Evolutionary conservation across 2,797 vertebrate genomes (phyloP), one percentile per base, ranked within the genome.

Genomic region (Spatula versicolor): DNA sequence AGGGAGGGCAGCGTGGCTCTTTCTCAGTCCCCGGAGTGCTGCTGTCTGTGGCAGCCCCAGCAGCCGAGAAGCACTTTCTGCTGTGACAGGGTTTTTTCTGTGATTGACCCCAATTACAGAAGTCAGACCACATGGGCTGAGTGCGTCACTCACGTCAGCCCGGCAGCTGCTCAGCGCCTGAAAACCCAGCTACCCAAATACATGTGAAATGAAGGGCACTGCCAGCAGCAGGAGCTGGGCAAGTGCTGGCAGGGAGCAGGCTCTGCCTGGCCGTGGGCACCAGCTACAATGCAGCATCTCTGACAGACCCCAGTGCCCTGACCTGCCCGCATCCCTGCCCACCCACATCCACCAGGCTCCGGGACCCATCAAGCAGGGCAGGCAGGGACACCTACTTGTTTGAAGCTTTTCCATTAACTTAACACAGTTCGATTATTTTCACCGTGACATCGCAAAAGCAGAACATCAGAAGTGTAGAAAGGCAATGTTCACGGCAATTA

Each of bases 41-140:
- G 3, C 80, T 41, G 50, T 3, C 86, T 13, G 66, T 26, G 30
- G 14, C 89, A 72, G 76, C 63, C 67, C 83, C 7, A 0, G 84
- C 69, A 22, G 73, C 72, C 1, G 35, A 62, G 43, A 19, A n/a
- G 60, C 67, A 5, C 71, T 92, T 75, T 80, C 37, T 76, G 76
- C 80, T 50, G 83, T 41, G 73, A 35, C 67, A 33, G 78, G 83
- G 37, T 64, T 7, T 86, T 92, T 93, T 69, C 55, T 63, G 60
- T 56, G 63, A 83, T 72, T 95, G 96, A 96, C 95, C 95, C 88
- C 94, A 95, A 94, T 95, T 92, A 92, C 64, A 54, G 69, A 50
- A 92, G 92, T 9, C 92, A 67, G 72, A 76, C 91, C 25, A 8
- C 81, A 11, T 0, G n/a, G 93, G 26, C 46, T 0, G 12, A 46